These are phyloP conservation scores for Chrysolina haemoptera DNA, from an alignment of 2,888 invertebrate species.

Conservation along the genomic window DNA sequence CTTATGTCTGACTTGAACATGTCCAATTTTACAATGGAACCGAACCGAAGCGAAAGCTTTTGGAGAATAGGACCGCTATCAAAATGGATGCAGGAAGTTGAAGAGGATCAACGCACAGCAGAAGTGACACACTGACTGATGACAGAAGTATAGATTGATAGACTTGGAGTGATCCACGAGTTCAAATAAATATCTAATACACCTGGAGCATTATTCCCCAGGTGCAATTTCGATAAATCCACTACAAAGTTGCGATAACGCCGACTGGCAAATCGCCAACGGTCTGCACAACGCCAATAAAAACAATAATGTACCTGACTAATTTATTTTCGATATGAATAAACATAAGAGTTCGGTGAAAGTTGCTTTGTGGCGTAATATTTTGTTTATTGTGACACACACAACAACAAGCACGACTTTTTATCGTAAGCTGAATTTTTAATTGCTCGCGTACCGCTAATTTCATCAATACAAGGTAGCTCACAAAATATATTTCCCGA, in stretches of 20 bases:
- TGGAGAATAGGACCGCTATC: too few species aligned
- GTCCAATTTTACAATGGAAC: too few species aligned
- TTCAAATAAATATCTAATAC: not conserved
- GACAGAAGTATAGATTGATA: too few species aligned
- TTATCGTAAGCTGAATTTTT: constrained; percentile 18
- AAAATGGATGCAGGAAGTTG: too few species aligned
- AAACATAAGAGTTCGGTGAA: constrained; percentile 51
- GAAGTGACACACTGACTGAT: too few species aligned
- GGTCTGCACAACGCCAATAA: constrained; percentile 5
- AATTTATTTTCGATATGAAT: constrained; percentile 37
- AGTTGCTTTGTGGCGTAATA: constrained; percentile 41
- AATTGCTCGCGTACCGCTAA: not conserved
- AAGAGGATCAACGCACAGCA: too few species aligned
- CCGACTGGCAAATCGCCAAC: not conserved
- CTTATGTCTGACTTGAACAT: too few species aligned
- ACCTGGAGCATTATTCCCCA: not conserved
- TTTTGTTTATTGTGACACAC: constrained; percentile 32
- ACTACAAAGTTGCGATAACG: not conserved
- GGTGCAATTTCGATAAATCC: not conserved
- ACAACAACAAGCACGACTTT: constrained; percentile 23
- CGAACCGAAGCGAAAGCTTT: too few species aligned
- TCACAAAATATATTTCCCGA: too few species aligned
- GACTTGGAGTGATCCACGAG: too few species aligned
- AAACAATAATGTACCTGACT: constrained; percentile 16
- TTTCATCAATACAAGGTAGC: constrained; percentile 4